Evolutionary conservation across 1,140 invertebrate species (phyloP).

Genomic region (Apocrypta bakeri): DNA sequence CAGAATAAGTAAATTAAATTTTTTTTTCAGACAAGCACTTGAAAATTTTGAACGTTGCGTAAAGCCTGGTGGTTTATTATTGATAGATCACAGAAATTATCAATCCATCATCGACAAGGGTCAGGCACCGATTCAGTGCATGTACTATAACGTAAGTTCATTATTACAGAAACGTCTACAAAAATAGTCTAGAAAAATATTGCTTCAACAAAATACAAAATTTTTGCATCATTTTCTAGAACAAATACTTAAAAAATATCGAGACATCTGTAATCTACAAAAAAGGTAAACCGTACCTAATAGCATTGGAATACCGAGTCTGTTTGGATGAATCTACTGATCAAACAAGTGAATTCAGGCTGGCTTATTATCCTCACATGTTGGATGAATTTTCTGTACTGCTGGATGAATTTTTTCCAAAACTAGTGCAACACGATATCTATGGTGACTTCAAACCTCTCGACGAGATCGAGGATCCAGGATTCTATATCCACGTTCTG

Average conservation of each 20-base stretch:
- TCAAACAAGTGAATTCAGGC: slow-evolving; percentile 81
- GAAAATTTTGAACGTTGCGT: slow-evolving; percentile 85
- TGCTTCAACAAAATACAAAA: neutral
- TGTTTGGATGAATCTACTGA: slow-evolving; percentile 68
- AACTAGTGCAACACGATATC: slow-evolving; percentile 79
- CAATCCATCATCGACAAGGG: slow-evolving; percentile 85
- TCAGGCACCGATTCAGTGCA: slow-evolving; percentile 83
- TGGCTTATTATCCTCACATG: slow-evolving; percentile 89
- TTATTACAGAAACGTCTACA: neutral
- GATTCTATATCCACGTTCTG: slow-evolving; percentile 89
- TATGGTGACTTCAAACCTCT: slow-evolving; percentile 87
- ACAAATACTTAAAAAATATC: slow-evolving; percentile 85
- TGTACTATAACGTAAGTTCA: slow-evolving; percentile 89
- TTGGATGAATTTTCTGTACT: slow-evolving; percentile 81
- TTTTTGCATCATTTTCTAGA: slow-evolving; percentile 76
- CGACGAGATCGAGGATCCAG: slow-evolving; percentile 79
- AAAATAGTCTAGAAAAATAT: neutral
- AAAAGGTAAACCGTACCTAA: slow-evolving; percentile 81
- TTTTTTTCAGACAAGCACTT: slow-evolving; percentile 75
- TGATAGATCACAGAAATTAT: slow-evolving; percentile 91
- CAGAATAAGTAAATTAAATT: too few species aligned
- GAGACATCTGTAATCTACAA: slow-evolving; percentile 87
- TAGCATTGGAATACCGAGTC: slow-evolving; percentile 86
- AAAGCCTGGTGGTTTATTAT: slow-evolving; percentile 85
- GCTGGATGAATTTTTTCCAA: slow-evolving; percentile 81